Conservation (phyloP, 2,888 invertebrate species). For the Dromius quadrimaculatus region DNA sequence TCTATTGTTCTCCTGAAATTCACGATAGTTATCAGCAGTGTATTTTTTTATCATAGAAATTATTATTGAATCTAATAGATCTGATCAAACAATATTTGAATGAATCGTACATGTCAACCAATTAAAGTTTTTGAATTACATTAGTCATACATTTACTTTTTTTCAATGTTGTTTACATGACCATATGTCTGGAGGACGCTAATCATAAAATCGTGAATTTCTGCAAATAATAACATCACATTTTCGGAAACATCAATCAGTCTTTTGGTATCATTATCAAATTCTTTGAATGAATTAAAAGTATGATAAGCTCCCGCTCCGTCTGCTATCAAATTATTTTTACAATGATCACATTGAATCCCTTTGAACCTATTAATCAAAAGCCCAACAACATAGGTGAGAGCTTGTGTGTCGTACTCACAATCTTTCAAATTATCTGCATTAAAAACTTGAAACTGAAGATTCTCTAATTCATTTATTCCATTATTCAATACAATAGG, state of each 20-base stretch:
- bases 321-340: constrained; percentile 18
- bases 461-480: not conserved
- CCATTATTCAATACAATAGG: not conserved
- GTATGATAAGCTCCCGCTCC: constrained; percentile 6
- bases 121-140: constrained; percentile 13
- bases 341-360: constrained; percentile 10
- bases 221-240: not conserved
- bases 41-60: constrained; percentile 22
- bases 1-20: constrained; percentile 10
- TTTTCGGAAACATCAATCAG: constrained; percentile 8
- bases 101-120: constrained; percentile 15
- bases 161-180: not conserved
- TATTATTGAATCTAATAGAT: constrained; percentile 10
- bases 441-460: not conserved
- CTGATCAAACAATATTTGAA: not conserved
- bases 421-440: not conserved
- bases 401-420: constrained; percentile 18
- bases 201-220: constrained; percentile 1
- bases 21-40: not conserved
- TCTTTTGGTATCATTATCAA: not conserved
- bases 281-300: constrained; percentile 12
- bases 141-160: constrained; percentile 16
- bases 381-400: constrained; percentile 32
- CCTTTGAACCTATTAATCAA: constrained; percentile 10
- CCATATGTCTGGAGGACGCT: not conserved